Evolutionary conservation across 1,140 invertebrate genomes (phyloP), one percentile per base, ranked within the genome.

Genomic region (Temnothorax curvispinosus): DNA sequence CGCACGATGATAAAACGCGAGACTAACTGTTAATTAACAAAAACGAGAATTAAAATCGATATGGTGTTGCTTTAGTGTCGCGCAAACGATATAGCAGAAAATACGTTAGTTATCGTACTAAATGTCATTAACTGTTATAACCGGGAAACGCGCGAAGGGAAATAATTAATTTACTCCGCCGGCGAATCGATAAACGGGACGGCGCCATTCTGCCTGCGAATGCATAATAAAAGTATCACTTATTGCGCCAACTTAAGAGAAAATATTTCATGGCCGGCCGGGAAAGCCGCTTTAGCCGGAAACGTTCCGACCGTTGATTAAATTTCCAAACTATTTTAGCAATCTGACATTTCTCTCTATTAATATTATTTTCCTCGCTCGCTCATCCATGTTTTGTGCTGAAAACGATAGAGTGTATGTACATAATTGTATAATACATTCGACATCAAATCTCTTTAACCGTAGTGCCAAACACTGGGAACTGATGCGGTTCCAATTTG

Each of bases 321-420:
- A 86, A 86, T 82, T 86, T 86, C 85, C 85, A 82, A 86, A 82
- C 62, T 86, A 71, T 71, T 82, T 82, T 82, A 86, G 56, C 38
- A 6, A 18, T 18, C 77, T 82, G 54, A 71, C 77, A 54, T 69
- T 86, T 69, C 65, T 52, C 62, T 78, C 41, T 75, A 60, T 84
- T 75, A 60, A 60, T 75, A 38, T 78, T 78, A 78, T 78, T 65
- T 78, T 8, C 15, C 60, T 65, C 58, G 18, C 44, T 21, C 41
- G 54, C 41, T 85, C 21, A 67, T 78, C 74, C 60, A 64, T 60
- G 52, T 62, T 85, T 85, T 54, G 32, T 35, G 21, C 13, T 60
- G 41, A 75, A 80, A 80, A 80, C 62, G 67, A 67, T 47, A 21
- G 76, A 15, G 35, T 9, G 13, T 18, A 27, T 13, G 2, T 32